Conservation (phyloP, 2,113 vertebrate genomes). For the Seriola quinqueradiata region DNA sequence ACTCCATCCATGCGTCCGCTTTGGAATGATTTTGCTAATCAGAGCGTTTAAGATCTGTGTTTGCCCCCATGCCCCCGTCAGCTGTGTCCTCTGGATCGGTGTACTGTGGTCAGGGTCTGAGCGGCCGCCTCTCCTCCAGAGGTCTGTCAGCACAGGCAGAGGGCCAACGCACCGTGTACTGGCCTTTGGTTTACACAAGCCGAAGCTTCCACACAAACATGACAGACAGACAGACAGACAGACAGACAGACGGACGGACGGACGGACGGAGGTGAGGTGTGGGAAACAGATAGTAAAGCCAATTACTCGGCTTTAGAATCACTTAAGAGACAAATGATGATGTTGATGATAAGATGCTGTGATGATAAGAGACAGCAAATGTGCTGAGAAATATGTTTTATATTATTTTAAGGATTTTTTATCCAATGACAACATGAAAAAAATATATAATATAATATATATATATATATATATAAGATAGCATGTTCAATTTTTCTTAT, state of each 20-base stretch:
- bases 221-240: background rate
- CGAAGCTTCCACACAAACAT: constrained; percentile 50
- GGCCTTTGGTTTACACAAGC: constrained; percentile 55
- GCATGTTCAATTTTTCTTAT: too few relatives aligned
- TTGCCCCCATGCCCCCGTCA: background rate
- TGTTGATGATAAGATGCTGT: too few relatives aligned
- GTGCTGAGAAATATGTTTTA: too few relatives aligned
- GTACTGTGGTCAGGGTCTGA: constrained; percentile 20
- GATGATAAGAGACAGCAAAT: too few relatives aligned
- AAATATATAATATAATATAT: too few relatives aligned
- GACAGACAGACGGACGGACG: too few relatives aligned
- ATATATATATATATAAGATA: too few relatives aligned
- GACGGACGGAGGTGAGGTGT: background rate
- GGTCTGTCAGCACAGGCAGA: constrained; percentile 46
- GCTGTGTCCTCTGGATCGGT: constrained; percentile 48
- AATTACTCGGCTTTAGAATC: background rate
- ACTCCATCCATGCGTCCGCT: background rate
- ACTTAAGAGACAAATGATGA: too few relatives aligned
- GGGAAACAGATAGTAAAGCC: constrained; percentile 21
- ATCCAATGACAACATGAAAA: too few relatives aligned
- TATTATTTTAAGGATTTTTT: too few relatives aligned
- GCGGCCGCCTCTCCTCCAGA: constrained; percentile 22
- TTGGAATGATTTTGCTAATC: background rate
- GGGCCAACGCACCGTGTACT: constrained; percentile 39
- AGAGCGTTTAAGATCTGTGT: background rate